A percentile compares a stretch with the other conserved stretches of the same genome.
These are phyloP conservation scores for Leucozona laternaria DNA, from an alignment of 2,888 invertebrate species.

Conservation along the genomic window DNA sequence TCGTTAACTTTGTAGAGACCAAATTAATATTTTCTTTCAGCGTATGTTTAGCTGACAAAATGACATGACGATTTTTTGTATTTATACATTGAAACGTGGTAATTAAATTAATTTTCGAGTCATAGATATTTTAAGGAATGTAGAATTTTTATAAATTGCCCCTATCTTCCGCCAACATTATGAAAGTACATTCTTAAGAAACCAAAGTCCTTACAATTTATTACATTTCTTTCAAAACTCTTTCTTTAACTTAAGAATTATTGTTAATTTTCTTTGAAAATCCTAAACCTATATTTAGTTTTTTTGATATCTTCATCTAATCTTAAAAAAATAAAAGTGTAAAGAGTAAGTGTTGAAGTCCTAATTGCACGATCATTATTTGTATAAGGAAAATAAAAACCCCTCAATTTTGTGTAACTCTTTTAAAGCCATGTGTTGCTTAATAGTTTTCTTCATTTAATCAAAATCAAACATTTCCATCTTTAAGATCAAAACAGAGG, in stretches of 20 bases:
- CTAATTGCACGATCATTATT: constrained; percentile 25
- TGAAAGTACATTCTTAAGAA: not conserved
- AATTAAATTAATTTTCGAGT: no score
- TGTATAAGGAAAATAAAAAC: not conserved
- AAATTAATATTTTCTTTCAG: no score
- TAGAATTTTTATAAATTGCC: not conserved
- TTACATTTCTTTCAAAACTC: not conserved
- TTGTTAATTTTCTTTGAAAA: not conserved
- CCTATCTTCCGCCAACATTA: not conserved
- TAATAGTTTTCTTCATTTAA: not conserved
- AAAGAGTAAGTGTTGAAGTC: constrained; percentile 2
- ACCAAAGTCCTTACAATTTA: not conserved
- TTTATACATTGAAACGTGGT: no score
- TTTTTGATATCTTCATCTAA: constrained; percentile 1
- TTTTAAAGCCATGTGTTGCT: constrained; percentile 36
- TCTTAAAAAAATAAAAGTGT: not conserved
- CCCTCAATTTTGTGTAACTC: constrained; percentile 13
- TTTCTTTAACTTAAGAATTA: not conserved
- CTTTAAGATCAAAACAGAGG: constrained; percentile 35
- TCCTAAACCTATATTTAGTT: not conserved
- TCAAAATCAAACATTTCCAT: constrained; percentile 40
- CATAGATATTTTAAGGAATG: no score
- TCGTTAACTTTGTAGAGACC: no score
- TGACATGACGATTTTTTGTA: no score
- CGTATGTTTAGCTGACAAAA: no score